phyloP scores from a whole-genome alignment of 2,113 vertebrate species.

The Rhinolophus ferrumequinum region DNA sequence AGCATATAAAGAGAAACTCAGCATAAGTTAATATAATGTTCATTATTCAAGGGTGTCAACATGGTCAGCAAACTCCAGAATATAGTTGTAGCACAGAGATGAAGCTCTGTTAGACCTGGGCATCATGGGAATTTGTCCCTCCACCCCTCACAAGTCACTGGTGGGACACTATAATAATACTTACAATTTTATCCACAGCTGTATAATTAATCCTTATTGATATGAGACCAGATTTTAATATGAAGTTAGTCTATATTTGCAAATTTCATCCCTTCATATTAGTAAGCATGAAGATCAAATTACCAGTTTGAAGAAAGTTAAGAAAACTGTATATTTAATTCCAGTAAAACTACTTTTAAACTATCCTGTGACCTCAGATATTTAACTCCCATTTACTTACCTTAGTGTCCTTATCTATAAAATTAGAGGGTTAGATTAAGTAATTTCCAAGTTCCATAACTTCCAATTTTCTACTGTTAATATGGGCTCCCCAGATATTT shows the following conservation, averaged over 20 bases:
- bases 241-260: neutral
- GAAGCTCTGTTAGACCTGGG: neutral
- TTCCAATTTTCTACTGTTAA: neutral
- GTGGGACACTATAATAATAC: neutral
- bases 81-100: neutral
- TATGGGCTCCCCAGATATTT: neutral
- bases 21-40: slow-evolving; percentile 52
- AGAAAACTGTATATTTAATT: slow-evolving; percentile 21
- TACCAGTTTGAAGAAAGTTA: neutral
- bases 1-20: slow-evolving; percentile 26
- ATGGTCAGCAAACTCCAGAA: neutral
- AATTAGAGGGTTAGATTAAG: neutral
- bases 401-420: neutral
- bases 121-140: neutral
- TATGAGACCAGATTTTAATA: neutral
- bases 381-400: neutral
- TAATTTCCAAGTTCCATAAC: neutral
- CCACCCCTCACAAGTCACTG: neutral
- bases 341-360: neutral
- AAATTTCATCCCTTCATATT: neutral
- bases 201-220: neutral
- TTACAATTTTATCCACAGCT: neutral
- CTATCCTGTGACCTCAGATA: neutral
- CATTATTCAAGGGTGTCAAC: slow-evolving; percentile 44
- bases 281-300: slow-evolving; percentile 18